These are phyloP conservation scores for Pterobdella sp. DNA, from an alignment of 2,888 invertebrate species.

Conservation along the genomic window DNA sequence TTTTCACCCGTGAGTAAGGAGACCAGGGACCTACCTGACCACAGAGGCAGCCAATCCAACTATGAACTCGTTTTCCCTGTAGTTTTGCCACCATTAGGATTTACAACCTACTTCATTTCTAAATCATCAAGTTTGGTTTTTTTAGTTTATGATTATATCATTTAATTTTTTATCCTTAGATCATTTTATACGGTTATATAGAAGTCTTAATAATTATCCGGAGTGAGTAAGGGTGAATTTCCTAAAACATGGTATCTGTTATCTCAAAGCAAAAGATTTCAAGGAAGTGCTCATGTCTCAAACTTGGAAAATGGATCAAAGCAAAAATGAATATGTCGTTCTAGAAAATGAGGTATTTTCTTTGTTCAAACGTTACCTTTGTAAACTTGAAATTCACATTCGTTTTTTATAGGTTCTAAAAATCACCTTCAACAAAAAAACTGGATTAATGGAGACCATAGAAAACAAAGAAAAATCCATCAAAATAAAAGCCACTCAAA, in stretches of 20 bases:
- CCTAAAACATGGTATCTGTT: too few species aligned
- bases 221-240: too few species aligned
- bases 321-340: not conserved
- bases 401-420: constrained; percentile 31
- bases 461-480: constrained; percentile 44
- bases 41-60: constrained; percentile 38
- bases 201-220: too few species aligned
- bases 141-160: not conserved
- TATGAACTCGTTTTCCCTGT: constrained; percentile 44
- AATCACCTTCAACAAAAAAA: constrained; percentile 56
- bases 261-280: not conserved
- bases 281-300: not conserved
- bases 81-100: constrained; percentile 46
- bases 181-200: too few species aligned
- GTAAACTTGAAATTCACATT: not conserved
- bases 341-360: constrained; percentile 21
- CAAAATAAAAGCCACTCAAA: constrained; percentile 44
- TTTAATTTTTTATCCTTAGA: too few species aligned
- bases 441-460: constrained; percentile 58
- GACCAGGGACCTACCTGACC: constrained; percentile 25
- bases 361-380: not conserved
- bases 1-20: constrained; percentile 25
- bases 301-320: not conserved
- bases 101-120: constrained; percentile 46
- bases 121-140: not conserved